Percentiles rank a stretch among this genome's conserved stretches.
phyloP scores from a whole-genome alignment of 2,888 invertebrate species.

The Megalurothrips usitatus region DNA sequence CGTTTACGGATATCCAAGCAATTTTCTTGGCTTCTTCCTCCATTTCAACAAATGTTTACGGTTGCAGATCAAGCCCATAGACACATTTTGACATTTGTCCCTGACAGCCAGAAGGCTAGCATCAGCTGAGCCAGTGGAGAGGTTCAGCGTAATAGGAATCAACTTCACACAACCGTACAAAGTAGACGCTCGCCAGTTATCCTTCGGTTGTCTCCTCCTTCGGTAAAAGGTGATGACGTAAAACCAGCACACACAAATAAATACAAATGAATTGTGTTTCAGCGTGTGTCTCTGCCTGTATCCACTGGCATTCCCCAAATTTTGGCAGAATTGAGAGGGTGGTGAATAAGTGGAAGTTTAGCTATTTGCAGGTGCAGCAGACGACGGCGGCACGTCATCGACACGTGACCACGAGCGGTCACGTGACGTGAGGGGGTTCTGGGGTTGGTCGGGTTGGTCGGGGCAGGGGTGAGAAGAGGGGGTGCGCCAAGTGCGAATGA shows the following conservation, averaged over 20 bases:
- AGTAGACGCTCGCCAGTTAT: background rate
- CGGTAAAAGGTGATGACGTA: background rate
- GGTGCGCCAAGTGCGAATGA: no score
- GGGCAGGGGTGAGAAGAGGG: no score
- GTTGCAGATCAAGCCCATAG: background rate
- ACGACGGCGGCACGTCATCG: background rate
- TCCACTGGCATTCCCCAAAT: no score
- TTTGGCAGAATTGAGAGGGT: background rate
- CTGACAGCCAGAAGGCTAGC: no score
- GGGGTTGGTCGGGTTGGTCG: no score
- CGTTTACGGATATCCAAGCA: background rate
- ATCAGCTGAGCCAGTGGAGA: background rate
- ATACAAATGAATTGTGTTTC: background rate
- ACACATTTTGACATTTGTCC: conserved; percentile 12
- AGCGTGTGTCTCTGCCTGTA: no score
- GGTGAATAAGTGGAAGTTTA: background rate
- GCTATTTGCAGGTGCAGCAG: background rate
- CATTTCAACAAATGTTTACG: background rate
- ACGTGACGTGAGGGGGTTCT: no score
- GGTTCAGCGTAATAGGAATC: background rate
- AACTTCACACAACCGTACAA: background rate
- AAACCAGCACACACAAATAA: background rate
- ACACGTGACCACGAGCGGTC: background rate
- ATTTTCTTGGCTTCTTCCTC: background rate
- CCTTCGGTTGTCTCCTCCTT: background rate